Conservation (phyloP, 2,797 vertebrate species). For the Dendrocincla tyrannina region DNA sequence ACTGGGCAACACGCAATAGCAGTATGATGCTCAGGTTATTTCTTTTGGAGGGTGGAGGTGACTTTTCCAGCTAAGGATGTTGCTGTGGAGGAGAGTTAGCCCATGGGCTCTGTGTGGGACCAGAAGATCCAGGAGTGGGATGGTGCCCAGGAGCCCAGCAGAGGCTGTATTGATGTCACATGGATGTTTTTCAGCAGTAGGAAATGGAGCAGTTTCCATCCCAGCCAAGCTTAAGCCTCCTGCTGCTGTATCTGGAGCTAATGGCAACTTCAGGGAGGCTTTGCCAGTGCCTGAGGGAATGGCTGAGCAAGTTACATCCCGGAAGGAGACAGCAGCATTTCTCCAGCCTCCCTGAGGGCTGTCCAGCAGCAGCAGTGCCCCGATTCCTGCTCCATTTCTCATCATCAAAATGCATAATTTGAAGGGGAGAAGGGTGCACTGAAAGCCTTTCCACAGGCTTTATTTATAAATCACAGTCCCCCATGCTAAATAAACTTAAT, state of each 20-base stretch:
- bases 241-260: fast-evolving
- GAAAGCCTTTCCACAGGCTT: neutral
- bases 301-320: fast-evolving
- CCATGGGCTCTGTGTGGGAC: neutral
- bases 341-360: neutral
- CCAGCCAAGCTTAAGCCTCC: neutral
- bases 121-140: neutral
- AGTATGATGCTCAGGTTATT: neutral
- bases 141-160: fast-evolving
- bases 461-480: neutral
- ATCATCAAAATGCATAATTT: neutral
- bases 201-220: neutral
- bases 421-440: neutral
- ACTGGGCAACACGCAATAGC: neutral
- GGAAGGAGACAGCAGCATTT: neutral
- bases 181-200: neutral
- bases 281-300: neutral
- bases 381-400: neutral
- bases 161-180: fast-evolving
- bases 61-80: neutral
- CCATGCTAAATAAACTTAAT: neutral
- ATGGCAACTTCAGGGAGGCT: neutral
- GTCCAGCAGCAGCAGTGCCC: neutral
- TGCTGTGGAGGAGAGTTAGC: neutral
- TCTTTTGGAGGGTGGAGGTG: neutral